These are phyloP conservation scores for Lithobius niger DNA, from an alignment of 1,140 invertebrate genomes.

Conservation along the genomic window DNA sequence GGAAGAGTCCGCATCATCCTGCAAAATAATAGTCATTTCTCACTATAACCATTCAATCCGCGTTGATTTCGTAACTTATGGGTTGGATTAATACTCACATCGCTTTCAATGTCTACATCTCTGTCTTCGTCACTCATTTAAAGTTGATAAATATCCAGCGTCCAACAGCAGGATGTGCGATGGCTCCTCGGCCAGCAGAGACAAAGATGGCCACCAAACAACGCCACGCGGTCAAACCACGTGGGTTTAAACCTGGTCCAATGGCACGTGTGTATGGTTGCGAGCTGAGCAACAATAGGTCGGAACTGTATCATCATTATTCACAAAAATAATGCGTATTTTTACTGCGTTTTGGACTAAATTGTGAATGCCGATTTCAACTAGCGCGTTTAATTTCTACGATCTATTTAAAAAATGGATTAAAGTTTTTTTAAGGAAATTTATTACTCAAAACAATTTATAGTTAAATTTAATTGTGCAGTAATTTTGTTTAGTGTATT, in stretches of 20 bases:
- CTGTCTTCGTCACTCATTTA: slow-evolving; percentile 79
- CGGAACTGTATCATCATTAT: background rate
- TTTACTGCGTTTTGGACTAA: too few species aligned
- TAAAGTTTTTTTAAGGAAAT: too few species aligned
- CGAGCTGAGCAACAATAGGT: background rate
- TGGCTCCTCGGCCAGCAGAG: slow-evolving; percentile 2
- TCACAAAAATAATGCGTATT: too few species aligned
- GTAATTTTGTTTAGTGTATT: too few species aligned
- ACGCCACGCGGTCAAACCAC: slow-evolving; percentile 24
- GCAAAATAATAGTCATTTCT: slow-evolving; percentile 14
- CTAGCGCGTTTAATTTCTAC: too few species aligned
- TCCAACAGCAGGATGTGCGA: background rate
- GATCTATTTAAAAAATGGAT: too few species aligned
- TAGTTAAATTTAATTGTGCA: too few species aligned
- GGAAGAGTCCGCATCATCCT: slow-evolving; percentile 21
- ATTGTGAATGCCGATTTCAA: too few species aligned
- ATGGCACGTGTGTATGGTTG: background rate
- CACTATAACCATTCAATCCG: too few species aligned
- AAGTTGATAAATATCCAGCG: background rate
- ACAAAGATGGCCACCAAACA: slow-evolving; percentile 28
- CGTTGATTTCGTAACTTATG: background rate
- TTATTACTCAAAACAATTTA: too few species aligned
- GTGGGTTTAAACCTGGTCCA: slow-evolving; percentile 10
- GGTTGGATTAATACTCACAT: slow-evolving; percentile 44
- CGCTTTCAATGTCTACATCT: slow-evolving; percentile 83